A percentile compares a stretch with the other conserved stretches of the same genome.
Evolutionary conservation across 2,797 vertebrate genomes (phyloP).

Genomic region (Spinibarbus caldwelli): DNA sequence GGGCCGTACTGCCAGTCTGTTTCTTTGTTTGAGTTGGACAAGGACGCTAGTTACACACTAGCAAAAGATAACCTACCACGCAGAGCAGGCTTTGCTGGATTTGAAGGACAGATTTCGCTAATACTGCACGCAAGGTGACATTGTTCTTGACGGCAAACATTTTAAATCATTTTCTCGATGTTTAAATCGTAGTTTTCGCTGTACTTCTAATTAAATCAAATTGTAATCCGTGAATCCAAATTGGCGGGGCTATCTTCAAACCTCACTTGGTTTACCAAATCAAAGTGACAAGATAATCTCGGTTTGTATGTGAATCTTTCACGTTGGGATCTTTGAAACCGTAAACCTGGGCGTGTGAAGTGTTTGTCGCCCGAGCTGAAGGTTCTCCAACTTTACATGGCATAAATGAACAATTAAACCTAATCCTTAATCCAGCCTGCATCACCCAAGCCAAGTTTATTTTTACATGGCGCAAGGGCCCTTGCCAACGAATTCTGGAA

Average conservation of each 20-base stretch:
- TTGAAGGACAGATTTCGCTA: conserved; percentile 46
- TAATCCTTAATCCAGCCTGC: conserved; percentile 61
- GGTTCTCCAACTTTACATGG: conserved; percentile 55
- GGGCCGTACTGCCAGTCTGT: conserved; percentile 39
- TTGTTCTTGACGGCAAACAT: conserved; percentile 26
- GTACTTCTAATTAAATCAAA: conserved; percentile 60
- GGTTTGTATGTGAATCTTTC: conserved; percentile 34
- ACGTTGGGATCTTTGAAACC: conserved; percentile 35
- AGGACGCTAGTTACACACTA: conserved; percentile 46
- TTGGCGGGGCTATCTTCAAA: conserved; percentile 41
- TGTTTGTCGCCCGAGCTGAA: conserved; percentile 42
- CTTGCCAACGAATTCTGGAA: conserved; percentile 67
- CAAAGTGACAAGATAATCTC: conserved; percentile 56
- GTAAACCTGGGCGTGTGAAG: conserved; percentile 46
- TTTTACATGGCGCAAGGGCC: conserved; percentile 50
- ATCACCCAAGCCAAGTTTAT: conserved; percentile 60
- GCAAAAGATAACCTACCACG: conserved; percentile 39
- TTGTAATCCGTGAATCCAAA: conserved; percentile 47
- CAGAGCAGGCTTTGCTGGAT: conserved; percentile 32
- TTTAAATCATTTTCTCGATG: conserved; percentile 29
- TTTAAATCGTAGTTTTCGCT: conserved; percentile 46
- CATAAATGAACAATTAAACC: conserved; percentile 61
- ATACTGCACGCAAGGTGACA: conserved; percentile 7
- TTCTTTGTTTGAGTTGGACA: conserved; percentile 49
- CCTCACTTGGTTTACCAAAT: conserved; percentile 53